Base-by-base conservation (phyloP, 2,797 vertebrate species). In the Ctenochaetus hawaiiensis region DNA sequence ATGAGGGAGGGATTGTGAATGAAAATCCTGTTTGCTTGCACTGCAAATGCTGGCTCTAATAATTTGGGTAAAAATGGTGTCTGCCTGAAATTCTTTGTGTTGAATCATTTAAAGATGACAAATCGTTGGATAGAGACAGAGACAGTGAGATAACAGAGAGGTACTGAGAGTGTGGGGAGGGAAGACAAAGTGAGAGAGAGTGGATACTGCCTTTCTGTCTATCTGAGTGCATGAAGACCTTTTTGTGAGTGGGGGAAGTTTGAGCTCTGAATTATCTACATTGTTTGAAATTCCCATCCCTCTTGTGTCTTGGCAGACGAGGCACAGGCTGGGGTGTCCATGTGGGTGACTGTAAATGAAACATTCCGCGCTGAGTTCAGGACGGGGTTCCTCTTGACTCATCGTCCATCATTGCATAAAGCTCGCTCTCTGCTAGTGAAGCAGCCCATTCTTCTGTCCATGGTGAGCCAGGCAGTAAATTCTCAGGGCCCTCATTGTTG, bases 31-130 rank as follows among this genome's bases (percentile, higher is more conserved):
- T 84, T 83, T 90, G 87, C 87, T 90, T 92, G 81, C 83, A 84
- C 73, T 85, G 86, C 45, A 87, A 93, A 93, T 92, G 84, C 90
- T 92, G 83, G 71, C 73, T 93, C 88, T 89, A 88, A 91, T 92
- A 92, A 92, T 91, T 90, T 66, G 0, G 6, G 30, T 76, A 74
- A 82, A 84, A 86, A 82, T 47, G 43, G 53, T 77, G 81, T 89
- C 34, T 61, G 22, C 26, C 26, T 73, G 67, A 59, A 72, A 69
- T 90, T 82, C 78, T 83, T 78, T 68, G n/a, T 67, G 77, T 77
- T 59, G 44, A 87, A 87, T 93, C 73, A 82, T 80, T 81, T 75
- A 64, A 82, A 80, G 23, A 79, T 77, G 88, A 92, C 70, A 85
- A 90, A 89, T 89, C 62, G 30, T 61, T 64, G 34, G 18, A 39